Evolutionary conservation across 2,888 invertebrate species (phyloP), one percentile per base, ranked within the genome.

Genomic region (Nomada fucata): DNA sequence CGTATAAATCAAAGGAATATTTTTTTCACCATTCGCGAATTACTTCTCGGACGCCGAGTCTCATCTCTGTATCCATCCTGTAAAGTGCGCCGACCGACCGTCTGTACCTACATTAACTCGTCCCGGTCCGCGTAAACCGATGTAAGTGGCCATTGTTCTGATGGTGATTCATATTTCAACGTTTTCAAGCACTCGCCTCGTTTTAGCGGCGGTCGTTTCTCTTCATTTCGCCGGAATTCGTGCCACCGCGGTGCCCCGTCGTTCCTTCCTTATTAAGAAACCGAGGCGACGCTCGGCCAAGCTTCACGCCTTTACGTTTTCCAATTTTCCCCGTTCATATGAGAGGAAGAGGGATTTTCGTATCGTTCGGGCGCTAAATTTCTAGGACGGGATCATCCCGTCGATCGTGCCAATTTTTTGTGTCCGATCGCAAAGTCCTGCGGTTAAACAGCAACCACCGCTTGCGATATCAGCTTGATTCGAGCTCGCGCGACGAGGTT

Each of bases 401-500:
- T 18, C 69, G 75, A 68, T 47, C 15, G 55, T 61, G 61, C 50
- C 23, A 18, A 20, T 53, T 50, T 18, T 0, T 7, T 2, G 47
- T 7, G 4, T 9, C 36, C 15, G 26, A 18, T 65, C 23, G 36
- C 69, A 47, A 26, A 42, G 26, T 13, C 63, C 20, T 15, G 52
- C 18, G 63, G 63, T 67, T 74, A 73, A 73, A 76, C 68, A 73
- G 63, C 50, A 15, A 47, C 53, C 53, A 60, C 59, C 64, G 76
- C 23, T 83, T 61, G 64, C 50, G 59, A 69, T 71, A 70, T 65
- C 65, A 26, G 44, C 61, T 60, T 73, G 79, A 84, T 78, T 82
- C 76, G 83, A 36, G 77, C 63, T 60, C 52, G 77, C 71, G 71
- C 50, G 63, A 3, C 44, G 42, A 60, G 76, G 73, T 80, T 84